Conservation (phyloP, 2,113 vertebrate species). For the Pituophis catenifer region DNA sequence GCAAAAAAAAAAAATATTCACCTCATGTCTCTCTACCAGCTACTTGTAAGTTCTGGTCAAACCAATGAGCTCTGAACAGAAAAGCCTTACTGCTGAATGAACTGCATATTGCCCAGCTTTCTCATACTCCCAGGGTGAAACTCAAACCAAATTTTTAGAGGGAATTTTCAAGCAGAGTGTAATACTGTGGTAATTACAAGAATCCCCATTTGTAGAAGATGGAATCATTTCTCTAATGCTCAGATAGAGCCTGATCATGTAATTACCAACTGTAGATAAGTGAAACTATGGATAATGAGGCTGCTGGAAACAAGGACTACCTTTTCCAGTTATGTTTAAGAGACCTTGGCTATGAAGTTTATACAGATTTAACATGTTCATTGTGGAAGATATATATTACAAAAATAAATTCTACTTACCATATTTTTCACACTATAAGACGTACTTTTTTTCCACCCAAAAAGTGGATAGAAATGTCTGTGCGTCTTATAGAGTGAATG, state of each 20-base stretch:
- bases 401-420: conserved; percentile 31
- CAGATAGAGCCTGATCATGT: not conserved
- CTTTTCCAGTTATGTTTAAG: not conserved
- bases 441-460: too few species aligned
- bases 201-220: not conserved
- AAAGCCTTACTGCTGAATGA: not conserved
- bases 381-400: conserved; percentile 16
- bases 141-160: not conserved
- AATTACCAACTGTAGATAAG: conserved; percentile 7
- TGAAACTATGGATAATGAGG: conserved; percentile 2
- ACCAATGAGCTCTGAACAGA: not conserved
- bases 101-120: not conserved
- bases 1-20: not conserved
- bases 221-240: not conserved
- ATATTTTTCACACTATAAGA: too few species aligned
- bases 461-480: too few species aligned
- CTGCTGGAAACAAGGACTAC: not conserved
- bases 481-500: too few species aligned
- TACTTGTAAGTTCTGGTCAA: conserved; percentile 13
- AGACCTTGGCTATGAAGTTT: not conserved
- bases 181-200: not conserved
- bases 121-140: not conserved
- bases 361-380: not conserved
- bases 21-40: conserved; percentile 5
- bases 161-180: not conserved